Evolutionary conservation across 2,888 invertebrate species (phyloP), one percentile per base, ranked within the genome.

Genomic region (Limnephilus marmoratus): DNA sequence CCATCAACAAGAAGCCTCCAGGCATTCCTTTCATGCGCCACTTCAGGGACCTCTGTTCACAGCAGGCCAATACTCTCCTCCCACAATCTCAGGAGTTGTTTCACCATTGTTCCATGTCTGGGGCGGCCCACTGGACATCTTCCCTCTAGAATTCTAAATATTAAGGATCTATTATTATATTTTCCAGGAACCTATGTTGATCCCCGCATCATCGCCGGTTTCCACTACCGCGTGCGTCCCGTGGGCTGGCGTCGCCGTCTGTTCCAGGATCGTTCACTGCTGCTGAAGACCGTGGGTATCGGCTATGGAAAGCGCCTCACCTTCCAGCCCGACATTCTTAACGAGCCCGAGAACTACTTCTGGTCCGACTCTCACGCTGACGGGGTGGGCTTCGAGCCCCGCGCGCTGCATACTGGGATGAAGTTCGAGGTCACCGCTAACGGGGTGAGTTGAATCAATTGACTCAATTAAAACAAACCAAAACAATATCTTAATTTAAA

Each of bases 281-380:
- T 96, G 90, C 95, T 98, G 81, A 95, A 97, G 92, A 97, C 97
- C 83, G 96, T 98, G 93, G 98, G 98, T 15, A 97, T 97, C 96
- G 98, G 98, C 31, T 98, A 98, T 94, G 98, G 97, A 49, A 98
- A 98, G 94, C 96, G 98, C 89, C 96, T 98, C 92, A 97, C 97
- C 1, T 98, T 98, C 95, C 96, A 97, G 94, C 97, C 97, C 0
- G 97, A 97, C 93, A 96, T 96, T 3, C 95, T 96, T 34, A 95
- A 97, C 91, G 95, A 95, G 29, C 97, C 97, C 4, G 96, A 97
- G 94, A 97, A 97, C 95, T 97, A 97, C 94, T 97, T 98, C 95
- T 98, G 98, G 98, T 98, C 98, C 41, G 98, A 98, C 95, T 97
- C 97, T 82, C 97, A 97, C 94, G 97, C 97, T 7, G 97, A 97